Evolutionary conservation across 1,140 invertebrate genomes (phyloP).

Genomic region (Idris sp.): DNA sequence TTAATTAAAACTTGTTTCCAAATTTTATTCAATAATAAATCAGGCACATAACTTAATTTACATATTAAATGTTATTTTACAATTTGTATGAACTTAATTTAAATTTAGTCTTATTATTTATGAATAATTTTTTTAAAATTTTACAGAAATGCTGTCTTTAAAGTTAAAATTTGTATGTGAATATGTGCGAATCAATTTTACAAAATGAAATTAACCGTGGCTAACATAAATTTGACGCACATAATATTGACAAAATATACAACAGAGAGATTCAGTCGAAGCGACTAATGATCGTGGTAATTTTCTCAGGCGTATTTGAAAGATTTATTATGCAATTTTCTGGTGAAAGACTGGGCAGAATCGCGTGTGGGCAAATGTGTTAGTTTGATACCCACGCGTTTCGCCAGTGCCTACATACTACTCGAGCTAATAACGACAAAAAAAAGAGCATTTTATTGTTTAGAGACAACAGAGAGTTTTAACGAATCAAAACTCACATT

Average conservation of each 20-base stretch:
- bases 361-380: conserved; percentile 56
- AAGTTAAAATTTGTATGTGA: conserved; percentile 22
- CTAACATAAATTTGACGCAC: conserved; percentile 23
- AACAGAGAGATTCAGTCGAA: conserved; percentile 19
- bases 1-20: too few species aligned
- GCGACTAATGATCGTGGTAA: conserved; percentile 37
- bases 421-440: conserved; percentile 40
- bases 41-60: too few species aligned
- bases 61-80: too few species aligned
- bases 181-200: conserved; percentile 3
- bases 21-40: too few species aligned
- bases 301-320: conserved; percentile 26
- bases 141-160: too few species aligned
- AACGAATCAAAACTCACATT: conserved; percentile 26
- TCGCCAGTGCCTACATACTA: conserved; percentile 32
- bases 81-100: too few species aligned
- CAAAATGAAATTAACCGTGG: too few species aligned
- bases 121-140: too few species aligned
- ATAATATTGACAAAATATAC: conserved; percentile 35
- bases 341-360: conserved; percentile 57
- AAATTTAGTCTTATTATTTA: too few species aligned
- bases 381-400: conserved; percentile 52
- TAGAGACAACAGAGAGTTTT: conserved; percentile 12
- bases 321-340: conserved; percentile 62
- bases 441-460: conserved; percentile 34